Evolutionary conservation across 2,888 invertebrate species (phyloP).

Genomic region (Melolontha melolontha): DNA sequence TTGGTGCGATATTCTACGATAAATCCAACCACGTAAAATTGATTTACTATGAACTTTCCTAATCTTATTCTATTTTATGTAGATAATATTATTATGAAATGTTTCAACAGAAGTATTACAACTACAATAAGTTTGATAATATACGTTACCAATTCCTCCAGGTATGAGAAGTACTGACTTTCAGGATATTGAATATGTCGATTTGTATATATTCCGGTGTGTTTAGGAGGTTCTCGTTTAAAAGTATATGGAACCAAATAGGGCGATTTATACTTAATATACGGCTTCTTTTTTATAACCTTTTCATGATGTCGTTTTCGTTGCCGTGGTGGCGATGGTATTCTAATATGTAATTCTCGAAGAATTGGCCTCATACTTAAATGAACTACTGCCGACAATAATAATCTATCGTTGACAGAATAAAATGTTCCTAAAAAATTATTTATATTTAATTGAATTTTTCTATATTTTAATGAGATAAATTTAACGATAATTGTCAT

Average conservation of each 20-base stretch:
- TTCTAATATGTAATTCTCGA: constrained; percentile 62
- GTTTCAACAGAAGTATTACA: too few species aligned
- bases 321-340: constrained; percentile 60
- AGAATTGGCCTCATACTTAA: constrained; percentile 60
- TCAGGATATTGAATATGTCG: constrained; percentile 57
- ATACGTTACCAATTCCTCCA: constrained; percentile 51
- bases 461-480: too few species aligned
- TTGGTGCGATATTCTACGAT: neutral
- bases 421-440: constrained; percentile 52
- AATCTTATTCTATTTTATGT: too few species aligned
- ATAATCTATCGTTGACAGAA: constrained; percentile 61
- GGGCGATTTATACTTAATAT: constrained; percentile 54
- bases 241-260: constrained; percentile 58
- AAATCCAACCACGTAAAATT: neutral
- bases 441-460: too few species aligned
- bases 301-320: constrained; percentile 36
- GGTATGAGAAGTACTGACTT: constrained; percentile 60
- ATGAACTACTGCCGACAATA: constrained; percentile 63
- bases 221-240: constrained; percentile 50
- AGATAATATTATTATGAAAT: too few species aligned
- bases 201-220: constrained; percentile 56
- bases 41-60: too few species aligned
- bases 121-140: neutral
- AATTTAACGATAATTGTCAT: too few species aligned
- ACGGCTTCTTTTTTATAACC: constrained; percentile 25